phyloP scores from a whole-genome alignment of 2,113 vertebrate species.

The Sinocyclocheilus anshuiensis region DNA sequence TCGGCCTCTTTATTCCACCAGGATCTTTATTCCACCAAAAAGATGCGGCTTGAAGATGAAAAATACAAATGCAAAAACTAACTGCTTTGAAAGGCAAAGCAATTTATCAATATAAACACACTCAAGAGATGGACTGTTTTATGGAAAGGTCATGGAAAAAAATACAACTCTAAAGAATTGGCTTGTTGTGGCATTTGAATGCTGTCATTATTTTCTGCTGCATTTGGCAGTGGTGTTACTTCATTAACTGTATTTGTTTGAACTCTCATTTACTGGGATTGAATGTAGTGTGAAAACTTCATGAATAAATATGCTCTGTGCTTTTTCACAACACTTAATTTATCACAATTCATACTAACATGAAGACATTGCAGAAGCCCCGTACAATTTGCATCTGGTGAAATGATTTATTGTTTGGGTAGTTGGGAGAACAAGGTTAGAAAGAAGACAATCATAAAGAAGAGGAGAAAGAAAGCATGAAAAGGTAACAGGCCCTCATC shows the following conservation, averaged over 20 bases:
- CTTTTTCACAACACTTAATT: slow-evolving; percentile 25
- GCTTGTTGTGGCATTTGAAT: not conserved
- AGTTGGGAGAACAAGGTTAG: not conserved
- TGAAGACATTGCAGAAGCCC: not conserved
- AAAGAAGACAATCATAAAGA: slow-evolving; percentile 1
- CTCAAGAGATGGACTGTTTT: slow-evolving; percentile 29
- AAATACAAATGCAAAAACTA: not conserved
- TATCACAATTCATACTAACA: slow-evolving; percentile 2
- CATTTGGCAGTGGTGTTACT: not conserved
- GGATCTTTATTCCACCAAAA: not conserved
- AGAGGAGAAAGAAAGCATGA: not conserved
- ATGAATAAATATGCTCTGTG: slow-evolving; percentile 30
- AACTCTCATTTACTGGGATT: slow-evolving; percentile 23
- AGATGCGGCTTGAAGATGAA: not conserved
- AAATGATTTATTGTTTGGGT: slow-evolving; percentile 6
- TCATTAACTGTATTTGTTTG: slow-evolving; percentile 11
- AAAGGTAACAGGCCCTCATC: not conserved
- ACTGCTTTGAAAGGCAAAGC: slow-evolving; percentile 1
- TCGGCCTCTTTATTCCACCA: not conserved
- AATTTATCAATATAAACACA: slow-evolving; percentile 2
- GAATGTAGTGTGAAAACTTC: slow-evolving; percentile 27
- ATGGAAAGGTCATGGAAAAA: slow-evolving; percentile 7
- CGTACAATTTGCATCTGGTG: not conserved
- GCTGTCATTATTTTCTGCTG: not conserved
- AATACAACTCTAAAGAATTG: not conserved